phyloP scores from a whole-genome alignment of 2,113 vertebrate species.

The Ctenodactylus gundi region DNA sequence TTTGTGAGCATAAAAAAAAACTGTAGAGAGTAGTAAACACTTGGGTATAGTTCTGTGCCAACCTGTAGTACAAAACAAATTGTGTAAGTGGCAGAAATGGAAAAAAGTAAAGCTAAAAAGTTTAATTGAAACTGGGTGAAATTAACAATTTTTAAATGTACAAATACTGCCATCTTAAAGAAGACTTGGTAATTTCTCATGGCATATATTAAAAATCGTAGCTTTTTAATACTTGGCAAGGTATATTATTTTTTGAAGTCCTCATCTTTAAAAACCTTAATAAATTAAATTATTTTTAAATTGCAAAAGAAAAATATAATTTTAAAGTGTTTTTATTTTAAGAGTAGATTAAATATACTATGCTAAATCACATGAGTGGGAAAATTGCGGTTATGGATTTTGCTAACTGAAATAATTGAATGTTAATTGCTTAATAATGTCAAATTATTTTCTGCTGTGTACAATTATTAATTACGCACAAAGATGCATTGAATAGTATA shows the following conservation, averaged over 20 bases:
- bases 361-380: constrained; percentile 61
- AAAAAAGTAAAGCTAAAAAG: background rate
- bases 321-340: constrained; percentile 53
- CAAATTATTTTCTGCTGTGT: constrained; percentile 73
- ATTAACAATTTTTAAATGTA: background rate
- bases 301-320: background rate
- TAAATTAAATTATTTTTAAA: background rate
- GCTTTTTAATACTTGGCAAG: background rate
- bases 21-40: background rate
- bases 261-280: background rate
- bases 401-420: constrained; percentile 76
- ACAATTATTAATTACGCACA: constrained; percentile 71
- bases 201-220: background rate
- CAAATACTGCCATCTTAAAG: background rate
- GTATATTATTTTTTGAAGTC: background rate
- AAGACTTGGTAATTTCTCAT: background rate
- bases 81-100: background rate
- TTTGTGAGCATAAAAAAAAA: background rate
- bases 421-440: constrained; percentile 75
- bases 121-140: background rate
- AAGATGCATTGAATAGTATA: constrained; percentile 63
- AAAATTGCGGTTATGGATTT: constrained; percentile 70
- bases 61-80: background rate
- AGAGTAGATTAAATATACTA: constrained; percentile 57
- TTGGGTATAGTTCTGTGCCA: background rate